Evolutionary conservation across 2,113 vertebrate genomes (phyloP).

Genomic region (Chlorodrepanis virens): DNA sequence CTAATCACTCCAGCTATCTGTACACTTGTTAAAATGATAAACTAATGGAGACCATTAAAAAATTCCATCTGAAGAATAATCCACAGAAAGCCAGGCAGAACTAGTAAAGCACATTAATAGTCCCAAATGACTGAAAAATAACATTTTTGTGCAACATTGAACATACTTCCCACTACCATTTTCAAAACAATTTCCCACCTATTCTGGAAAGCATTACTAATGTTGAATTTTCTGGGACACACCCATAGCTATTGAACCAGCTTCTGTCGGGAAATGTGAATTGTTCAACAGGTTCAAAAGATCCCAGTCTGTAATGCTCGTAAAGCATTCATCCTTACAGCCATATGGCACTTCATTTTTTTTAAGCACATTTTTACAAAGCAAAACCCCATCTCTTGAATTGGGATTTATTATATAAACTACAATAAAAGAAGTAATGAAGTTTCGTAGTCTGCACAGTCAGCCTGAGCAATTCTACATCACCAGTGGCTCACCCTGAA

Average conservation of each 20-base stretch:
- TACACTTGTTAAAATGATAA: conserved; percentile 10
- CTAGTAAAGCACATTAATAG: background rate
- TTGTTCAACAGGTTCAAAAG: background rate
- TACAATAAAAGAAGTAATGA: background rate
- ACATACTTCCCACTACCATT: background rate
- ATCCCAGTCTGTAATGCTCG: background rate
- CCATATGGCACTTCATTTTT: background rate
- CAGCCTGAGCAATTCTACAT: background rate
- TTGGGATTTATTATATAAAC: background rate
- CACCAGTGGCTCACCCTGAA: background rate
- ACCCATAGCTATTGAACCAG: background rate
- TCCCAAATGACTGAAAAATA: background rate
- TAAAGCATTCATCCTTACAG: background rate
- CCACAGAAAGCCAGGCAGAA: background rate
- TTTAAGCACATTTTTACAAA: background rate
- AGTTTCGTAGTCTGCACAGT: rapidly evolving
- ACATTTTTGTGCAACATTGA: background rate
- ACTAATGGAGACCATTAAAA: background rate
- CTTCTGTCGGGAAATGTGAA: background rate
- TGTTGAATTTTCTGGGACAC: background rate
- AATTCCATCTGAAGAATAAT: background rate
- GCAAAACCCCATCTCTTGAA: background rate
- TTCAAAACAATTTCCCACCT: background rate
- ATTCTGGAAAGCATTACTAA: conserved; percentile 30
- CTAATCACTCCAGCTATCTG: background rate